These are phyloP conservation scores for Tanytarsus gracilentus DNA, from an alignment of 2,888 invertebrate genomes.

Conservation along the genomic window DNA sequence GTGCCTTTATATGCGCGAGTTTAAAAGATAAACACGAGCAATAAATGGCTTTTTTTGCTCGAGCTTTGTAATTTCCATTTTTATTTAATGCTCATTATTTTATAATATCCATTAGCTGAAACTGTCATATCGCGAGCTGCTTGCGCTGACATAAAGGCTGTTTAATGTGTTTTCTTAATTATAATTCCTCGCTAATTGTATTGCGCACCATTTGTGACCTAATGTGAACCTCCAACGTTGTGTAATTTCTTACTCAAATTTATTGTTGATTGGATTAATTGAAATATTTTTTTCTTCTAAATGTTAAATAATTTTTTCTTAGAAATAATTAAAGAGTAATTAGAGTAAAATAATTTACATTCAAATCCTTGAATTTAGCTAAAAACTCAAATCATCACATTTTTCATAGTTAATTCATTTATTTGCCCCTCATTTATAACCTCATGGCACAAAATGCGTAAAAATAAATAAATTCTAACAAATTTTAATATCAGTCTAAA, in stretches of 20 bases:
- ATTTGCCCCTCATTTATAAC: neutral
- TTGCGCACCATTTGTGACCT: no score
- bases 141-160: neutral
- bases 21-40: slow-evolving; percentile 13
- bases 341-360: no score
- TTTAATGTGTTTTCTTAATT: neutral
- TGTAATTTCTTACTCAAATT: no score
- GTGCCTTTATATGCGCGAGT: slow-evolving; percentile 1
- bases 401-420: neutral
- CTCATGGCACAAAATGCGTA: neutral
- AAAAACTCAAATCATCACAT: no score
- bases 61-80: slow-evolving; percentile 22
- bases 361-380: no score
- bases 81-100: slow-evolving; percentile 16
- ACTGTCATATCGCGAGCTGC: no score
- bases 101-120: neutral
- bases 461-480: slow-evolving; percentile 4
- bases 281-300: no score
- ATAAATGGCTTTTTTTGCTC: neutral
- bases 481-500: slow-evolving; percentile 1
- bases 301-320: no score
- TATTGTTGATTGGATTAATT: no score
- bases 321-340: no score
- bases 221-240: no score
- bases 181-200: neutral